Conservation (phyloP, 2,113 vertebrate species). For the Semnornis frantzii region DNA sequence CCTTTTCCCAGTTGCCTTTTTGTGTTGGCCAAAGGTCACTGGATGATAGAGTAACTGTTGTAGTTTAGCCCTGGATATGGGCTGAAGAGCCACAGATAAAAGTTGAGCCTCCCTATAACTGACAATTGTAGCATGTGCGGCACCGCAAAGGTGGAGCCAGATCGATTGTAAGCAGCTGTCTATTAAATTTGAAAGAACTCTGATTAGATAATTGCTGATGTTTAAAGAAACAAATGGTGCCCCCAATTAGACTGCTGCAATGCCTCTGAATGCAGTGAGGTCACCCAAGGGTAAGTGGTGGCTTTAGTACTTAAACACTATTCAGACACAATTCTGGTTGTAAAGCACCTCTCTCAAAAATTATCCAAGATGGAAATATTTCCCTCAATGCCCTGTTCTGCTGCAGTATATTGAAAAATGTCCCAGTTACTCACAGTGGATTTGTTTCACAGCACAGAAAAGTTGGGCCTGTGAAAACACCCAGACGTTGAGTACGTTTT, state of each 20-base stretch:
- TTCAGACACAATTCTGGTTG: background rate
- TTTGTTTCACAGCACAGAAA: background rate
- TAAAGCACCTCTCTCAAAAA: background rate
- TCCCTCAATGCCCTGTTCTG: background rate
- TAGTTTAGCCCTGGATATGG: too few species aligned
- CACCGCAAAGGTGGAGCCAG: background rate
- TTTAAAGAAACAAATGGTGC: background rate
- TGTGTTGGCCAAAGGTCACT: too few species aligned
- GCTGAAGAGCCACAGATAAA: background rate
- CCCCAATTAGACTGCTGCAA: background rate
- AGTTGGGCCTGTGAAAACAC: background rate
- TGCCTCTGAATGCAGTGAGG: background rate
- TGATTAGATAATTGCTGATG: background rate
- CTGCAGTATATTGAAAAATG: background rate
- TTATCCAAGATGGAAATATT: background rate
- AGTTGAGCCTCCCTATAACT: background rate
- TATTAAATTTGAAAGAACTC: slow-evolving; percentile 18
- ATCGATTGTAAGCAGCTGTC: background rate
- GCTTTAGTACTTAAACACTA: background rate
- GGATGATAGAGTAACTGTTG: too few species aligned
- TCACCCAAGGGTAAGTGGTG: background rate
- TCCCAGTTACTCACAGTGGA: background rate
- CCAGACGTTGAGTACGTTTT: background rate
- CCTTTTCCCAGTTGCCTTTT: too few species aligned
- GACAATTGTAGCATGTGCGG: background rate